phyloP scores from a whole-genome alignment of 2,888 invertebrate genomes.

The Himalopsyche tibetana region DNA sequence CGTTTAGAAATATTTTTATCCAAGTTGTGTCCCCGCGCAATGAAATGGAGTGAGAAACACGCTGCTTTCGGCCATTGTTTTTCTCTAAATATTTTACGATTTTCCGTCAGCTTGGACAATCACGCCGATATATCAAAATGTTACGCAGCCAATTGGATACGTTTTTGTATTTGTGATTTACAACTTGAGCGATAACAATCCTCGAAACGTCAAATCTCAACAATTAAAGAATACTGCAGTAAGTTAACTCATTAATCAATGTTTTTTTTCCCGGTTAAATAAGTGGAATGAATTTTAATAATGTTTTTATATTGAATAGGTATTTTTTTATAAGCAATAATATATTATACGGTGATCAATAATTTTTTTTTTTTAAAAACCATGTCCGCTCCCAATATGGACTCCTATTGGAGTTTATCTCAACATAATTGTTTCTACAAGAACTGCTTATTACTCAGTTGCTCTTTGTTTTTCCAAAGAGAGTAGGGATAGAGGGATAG shows the following conservation, averaged over 20 bases:
- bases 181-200: slow-evolving; percentile 7
- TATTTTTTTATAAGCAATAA: no score
- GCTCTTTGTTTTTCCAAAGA: no score
- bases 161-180: slow-evolving; percentile 24
- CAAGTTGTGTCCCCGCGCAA: neutral
- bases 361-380: no score
- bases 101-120: slow-evolving; percentile 31
- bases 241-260: neutral
- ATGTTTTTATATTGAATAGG: no score
- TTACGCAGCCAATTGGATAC: slow-evolving; percentile 24
- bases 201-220: neutral
- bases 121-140: slow-evolving; percentile 12
- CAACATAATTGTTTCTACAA: no score
- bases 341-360: no score
- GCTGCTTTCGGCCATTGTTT: slow-evolving; percentile 33
- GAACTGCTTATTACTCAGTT: no score
- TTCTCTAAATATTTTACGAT: slow-evolving; percentile 42
- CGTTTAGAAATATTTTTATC: slow-evolving; percentile 52
- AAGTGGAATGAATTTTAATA: no score
- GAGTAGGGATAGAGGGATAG: no score
- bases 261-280: no score
- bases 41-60: slow-evolving; percentile 20
- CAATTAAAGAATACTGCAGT: slow-evolving; percentile 26
- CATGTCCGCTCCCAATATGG: no score
- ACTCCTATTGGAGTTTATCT: no score